Base-by-base conservation (phyloP, 2,888 invertebrate species). In the Proisotoma minuta region DNA sequence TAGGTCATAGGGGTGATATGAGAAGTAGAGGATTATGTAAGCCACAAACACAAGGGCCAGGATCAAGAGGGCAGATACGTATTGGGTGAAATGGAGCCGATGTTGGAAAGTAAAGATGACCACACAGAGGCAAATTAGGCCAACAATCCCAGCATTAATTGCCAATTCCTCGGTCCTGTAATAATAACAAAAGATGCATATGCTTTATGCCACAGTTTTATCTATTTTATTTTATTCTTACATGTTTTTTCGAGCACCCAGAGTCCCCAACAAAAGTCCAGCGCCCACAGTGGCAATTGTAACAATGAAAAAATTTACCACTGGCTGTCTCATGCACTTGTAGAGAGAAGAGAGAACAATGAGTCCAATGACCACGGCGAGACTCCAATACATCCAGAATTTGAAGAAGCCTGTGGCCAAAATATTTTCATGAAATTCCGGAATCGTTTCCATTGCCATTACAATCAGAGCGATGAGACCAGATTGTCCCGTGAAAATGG, bases 401-500 rank as follows among this genome's bases (percentile, higher is more conserved):
- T 2, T 52, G 52, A 26, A 28, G 15, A 52, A 52, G n/a, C n/a
- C n/a, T n/a, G n/a, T n/a, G n/a, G n/a, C n/a, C n/a, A n/a, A n/a
- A n/a, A n/a, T n/a, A n/a, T n/a, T n/a, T n/a, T n/a, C n/a, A n/a
- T n/a, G n/a, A n/a, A n/a, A n/a, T n/a, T n/a, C n/a, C n/a, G n/a
- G n/a, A n/a, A n/a, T n/a, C n/a, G n/a, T n/a, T n/a, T n/a, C n/a
- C n/a, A n/a, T n/a, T n/a, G n/a, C n/a, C n/a, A n/a, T n/a, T n/a
- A n/a, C n/a, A 23, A 52, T 15, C 3, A 27, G 50, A n/a, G 52
- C 24, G 26, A 26, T 26, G 5, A 24, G 12, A 15, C 50, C 27
- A 26, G 18, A 28, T 40, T 40, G 56, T 20, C n/a, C 34, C n/a
- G 43, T n/a, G 26, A 28, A 27, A 28, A 52, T 28, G 52, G 52